phyloP scores from a whole-genome alignment of 2,888 invertebrate species.

The Macaria liturata region DNA sequence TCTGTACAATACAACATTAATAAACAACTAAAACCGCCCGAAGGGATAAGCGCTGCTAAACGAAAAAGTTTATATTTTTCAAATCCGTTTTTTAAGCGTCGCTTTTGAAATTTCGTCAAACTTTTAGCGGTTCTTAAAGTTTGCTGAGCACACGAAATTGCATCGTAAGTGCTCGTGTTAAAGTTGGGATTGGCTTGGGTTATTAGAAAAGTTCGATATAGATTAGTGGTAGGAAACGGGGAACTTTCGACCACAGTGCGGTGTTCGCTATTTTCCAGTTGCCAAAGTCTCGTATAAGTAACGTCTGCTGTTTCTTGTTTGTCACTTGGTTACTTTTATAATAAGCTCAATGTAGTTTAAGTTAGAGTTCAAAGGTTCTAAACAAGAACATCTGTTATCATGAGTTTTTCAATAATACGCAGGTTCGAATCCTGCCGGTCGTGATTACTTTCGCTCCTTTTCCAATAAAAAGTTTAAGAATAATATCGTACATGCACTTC shows the following conservation, averaged over 20 bases:
- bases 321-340: too few species aligned
- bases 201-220: slow-evolving; percentile 57
- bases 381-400: too few species aligned
- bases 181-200: slow-evolving; percentile 55
- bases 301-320: too few species aligned
- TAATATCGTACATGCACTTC: too few species aligned
- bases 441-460: too few species aligned
- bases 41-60: slow-evolving; percentile 21
- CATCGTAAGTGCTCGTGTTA: slow-evolving; percentile 43
- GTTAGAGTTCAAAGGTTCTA: too few species aligned
- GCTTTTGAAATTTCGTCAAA: slow-evolving; percentile 19
- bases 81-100: slow-evolving; percentile 27
- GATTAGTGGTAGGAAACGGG: slow-evolving; percentile 60
- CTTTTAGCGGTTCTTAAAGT: slow-evolving; percentile 24
- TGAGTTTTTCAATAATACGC: too few species aligned
- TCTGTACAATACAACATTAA: not conserved
- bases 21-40: slow-evolving; percentile 7
- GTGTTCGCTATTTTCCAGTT: slow-evolving; percentile 8
- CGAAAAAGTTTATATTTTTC: slow-evolving; percentile 32
- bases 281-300: not conserved
- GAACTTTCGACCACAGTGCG: slow-evolving; percentile 35
- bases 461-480: too few species aligned
- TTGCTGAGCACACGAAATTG: slow-evolving; percentile 24
- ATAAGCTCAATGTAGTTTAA: too few species aligned
- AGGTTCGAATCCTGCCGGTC: too few species aligned